Percentiles rank a stretch among this genome's conserved stretches.
Evolutionary conservation across 2,113 vertebrate species (phyloP).

Genomic region (Desmodus rotundus): DNA sequence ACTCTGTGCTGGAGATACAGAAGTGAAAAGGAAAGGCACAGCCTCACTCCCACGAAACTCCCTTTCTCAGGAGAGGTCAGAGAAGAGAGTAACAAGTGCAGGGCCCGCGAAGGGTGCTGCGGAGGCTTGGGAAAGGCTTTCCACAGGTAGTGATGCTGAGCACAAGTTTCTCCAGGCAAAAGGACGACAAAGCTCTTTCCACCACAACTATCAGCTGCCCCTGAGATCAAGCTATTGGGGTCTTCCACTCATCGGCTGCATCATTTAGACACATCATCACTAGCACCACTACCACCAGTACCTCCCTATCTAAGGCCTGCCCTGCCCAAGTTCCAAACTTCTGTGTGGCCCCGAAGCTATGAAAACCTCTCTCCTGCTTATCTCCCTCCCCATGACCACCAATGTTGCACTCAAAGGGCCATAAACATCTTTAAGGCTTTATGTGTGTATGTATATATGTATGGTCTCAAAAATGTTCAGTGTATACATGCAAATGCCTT

Average conservation of each 20-base stretch:
- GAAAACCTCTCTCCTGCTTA: not conserved
- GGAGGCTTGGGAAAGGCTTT: not conserved
- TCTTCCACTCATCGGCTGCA: too few species aligned
- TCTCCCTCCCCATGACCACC: not conserved
- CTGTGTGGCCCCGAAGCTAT: not conserved
- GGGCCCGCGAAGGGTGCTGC: accelerated
- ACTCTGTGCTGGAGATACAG: not conserved
- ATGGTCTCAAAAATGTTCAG: not conserved
- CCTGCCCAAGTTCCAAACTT: not conserved
- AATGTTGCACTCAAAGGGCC: not conserved
- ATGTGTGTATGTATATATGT: not conserved
- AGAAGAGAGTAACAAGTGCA: not conserved
- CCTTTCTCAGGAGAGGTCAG: not conserved
- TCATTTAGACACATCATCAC: not conserved
- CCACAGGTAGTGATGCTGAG: not conserved
- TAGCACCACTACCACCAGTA: not conserved
- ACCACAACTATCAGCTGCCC: not conserved
- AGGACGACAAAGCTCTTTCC: not conserved
- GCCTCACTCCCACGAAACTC: not conserved
- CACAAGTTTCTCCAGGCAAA: not conserved
- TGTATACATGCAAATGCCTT: not conserved
- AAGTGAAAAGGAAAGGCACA: not conserved
- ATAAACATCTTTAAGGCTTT: not conserved
- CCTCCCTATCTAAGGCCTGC: not conserved
- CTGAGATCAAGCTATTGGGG: not conserved